A percentile compares a stretch with the other conserved stretches of the same genome.
phyloP scores from a whole-genome alignment of 2,888 invertebrate genomes.

The Aleiodes leptofemur region DNA sequence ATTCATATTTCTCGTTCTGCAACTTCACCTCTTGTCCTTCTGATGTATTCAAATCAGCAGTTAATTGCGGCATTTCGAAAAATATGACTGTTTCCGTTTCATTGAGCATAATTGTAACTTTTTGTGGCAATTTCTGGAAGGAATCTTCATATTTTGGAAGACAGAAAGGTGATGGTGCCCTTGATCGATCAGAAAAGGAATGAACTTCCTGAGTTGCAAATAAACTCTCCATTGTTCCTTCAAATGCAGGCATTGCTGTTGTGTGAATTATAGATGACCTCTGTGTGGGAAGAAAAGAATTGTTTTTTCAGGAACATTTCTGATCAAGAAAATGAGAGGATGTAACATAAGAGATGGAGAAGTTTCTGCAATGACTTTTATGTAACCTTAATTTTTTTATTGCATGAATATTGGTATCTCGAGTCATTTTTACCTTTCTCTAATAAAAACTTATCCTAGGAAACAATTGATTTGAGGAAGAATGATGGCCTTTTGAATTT shows the following conservation, averaged over 20 bases:
- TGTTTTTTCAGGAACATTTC: too few species aligned
- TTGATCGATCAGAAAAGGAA: slow-evolving; percentile 46
- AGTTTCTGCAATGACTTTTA: too few species aligned
- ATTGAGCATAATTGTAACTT: slow-evolving; percentile 80
- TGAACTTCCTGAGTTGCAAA: slow-evolving; percentile 52
- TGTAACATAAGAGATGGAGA: slow-evolving; percentile 14
- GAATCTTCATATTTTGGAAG: slow-evolving; percentile 61
- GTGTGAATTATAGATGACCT: slow-evolving; percentile 50
- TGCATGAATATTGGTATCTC: too few species aligned
- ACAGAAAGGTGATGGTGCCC: slow-evolving; percentile 65
- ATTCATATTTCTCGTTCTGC: slow-evolving; percentile 82
- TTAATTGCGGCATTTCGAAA: slow-evolving; percentile 81
- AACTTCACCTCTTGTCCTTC: slow-evolving; percentile 79
- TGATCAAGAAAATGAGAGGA: slow-evolving; percentile 39
- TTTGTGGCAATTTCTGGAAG: slow-evolving; percentile 72
- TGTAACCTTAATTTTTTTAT: too few species aligned
- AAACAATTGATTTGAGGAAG: too few species aligned
- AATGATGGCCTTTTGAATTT: too few species aligned
- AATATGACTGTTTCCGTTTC: slow-evolving; percentile 83
- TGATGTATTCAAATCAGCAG: slow-evolving; percentile 79
- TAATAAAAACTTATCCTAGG: too few species aligned
- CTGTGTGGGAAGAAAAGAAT: slow-evolving; percentile 35
- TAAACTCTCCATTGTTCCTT: slow-evolving; percentile 59
- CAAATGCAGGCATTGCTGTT: slow-evolving; percentile 47
- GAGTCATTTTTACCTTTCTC: too few species aligned